These are phyloP conservation scores for Lucifuga dentata DNA, from an alignment of 2,113 vertebrate species.

Conservation along the genomic window DNA sequence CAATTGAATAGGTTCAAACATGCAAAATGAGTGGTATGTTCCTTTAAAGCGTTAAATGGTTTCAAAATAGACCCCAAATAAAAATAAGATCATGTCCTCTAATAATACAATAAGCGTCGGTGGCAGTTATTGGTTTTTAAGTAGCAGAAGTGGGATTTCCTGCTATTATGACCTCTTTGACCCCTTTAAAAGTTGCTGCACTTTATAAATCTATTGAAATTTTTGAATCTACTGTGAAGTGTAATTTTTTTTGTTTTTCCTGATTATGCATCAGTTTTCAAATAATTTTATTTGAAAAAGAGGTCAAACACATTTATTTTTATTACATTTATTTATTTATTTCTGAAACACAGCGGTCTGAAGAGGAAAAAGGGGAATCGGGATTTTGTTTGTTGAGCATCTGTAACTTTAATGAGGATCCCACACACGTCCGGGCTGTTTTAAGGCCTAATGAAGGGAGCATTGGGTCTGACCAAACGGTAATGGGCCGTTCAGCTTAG, in stretches of 20 bases:
- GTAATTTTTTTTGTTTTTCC: too few relatives aligned
- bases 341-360: slow-evolving; percentile 36
- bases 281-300: slow-evolving; percentile 9
- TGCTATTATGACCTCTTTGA: not conserved
- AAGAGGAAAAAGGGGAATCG: slow-evolving; percentile 51
- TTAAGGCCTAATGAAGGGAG: slow-evolving; percentile 71
- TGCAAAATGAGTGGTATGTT: too few relatives aligned
- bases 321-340: slow-evolving; percentile 5
- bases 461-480: slow-evolving; percentile 55
- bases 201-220: too few relatives aligned
- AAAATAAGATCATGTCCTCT: too few relatives aligned
- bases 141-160: not conserved
- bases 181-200: not conserved
- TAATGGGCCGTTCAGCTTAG: slow-evolving; percentile 70
- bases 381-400: slow-evolving; percentile 64
- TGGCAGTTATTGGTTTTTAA: too few relatives aligned
- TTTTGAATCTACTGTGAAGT: too few relatives aligned
- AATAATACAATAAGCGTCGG: too few relatives aligned
- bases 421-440: slow-evolving; percentile 69
- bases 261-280: not conserved
- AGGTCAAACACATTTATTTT: not conserved
- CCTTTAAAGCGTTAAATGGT: too few relatives aligned
- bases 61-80: too few relatives aligned
- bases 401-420: slow-evolving; percentile 72
- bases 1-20: too few relatives aligned